Conservation (phyloP, 2,113 vertebrate species). For the Lipophrys pholis region DNA sequence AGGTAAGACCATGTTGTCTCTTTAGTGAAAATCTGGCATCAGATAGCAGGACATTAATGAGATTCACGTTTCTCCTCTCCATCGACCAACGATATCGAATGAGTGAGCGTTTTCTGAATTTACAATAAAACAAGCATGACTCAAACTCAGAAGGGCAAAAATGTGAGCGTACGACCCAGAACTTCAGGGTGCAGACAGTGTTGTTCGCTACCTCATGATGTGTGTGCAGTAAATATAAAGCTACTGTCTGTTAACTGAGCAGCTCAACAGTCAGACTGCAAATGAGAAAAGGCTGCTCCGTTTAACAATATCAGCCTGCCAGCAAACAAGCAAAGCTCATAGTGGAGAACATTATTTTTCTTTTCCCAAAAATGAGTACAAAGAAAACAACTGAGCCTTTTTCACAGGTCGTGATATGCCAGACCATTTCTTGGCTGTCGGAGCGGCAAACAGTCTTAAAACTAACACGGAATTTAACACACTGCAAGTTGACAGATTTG, state of each 20-base stretch:
- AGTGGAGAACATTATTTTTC: background rate
- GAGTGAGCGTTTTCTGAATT: too few species aligned
- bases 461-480: too few species aligned
- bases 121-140: background rate
- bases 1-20: too few species aligned
- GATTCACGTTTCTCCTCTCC: background rate
- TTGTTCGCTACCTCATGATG: background rate
- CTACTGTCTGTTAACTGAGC: background rate
- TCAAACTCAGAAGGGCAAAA: background rate
- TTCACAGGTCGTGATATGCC: background rate
- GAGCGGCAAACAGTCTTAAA: too few species aligned
- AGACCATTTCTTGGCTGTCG: background rate
- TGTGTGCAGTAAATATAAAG: background rate
- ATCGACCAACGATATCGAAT: too few species aligned
- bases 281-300: background rate
- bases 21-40: too few species aligned
- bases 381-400: background rate
- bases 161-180: background rate
- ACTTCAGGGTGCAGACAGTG: background rate
- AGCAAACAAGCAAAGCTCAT: background rate
- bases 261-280: background rate
- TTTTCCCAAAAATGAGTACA: background rate
- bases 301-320: background rate
- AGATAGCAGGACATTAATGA: background rate
- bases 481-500: too few species aligned